Evolutionary conservation across 2,888 invertebrate genomes (phyloP), one percentile per base, ranked within the genome.

Genomic region (Brenthis daphne): DNA sequence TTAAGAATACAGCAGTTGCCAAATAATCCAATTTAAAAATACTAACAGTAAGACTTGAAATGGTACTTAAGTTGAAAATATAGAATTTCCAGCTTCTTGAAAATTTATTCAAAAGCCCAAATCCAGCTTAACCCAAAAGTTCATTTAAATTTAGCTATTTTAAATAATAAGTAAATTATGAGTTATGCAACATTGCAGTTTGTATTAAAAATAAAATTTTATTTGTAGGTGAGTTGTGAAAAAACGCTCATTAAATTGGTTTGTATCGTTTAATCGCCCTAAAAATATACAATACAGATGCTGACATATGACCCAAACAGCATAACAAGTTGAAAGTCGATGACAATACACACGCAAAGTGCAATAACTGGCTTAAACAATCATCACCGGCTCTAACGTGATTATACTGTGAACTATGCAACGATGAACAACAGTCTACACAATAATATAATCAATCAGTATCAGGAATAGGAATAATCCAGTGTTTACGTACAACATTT

Each of bases 181-280:
- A 1, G 14, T 8, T 4, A 33, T 5, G 13, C 33, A 33, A 58
- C 37, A 56, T 24, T 24, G 20, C 6, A 37, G 37, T 24, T 8
- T 1, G 20, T 2, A 0, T n/a, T n/a, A 33, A 12, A 37, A 13
- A 16, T 3, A 3, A 20, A 20, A 20, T 20, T 16, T 16, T 20
- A 48, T 37, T 2, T 20, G n/a, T 54, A 54, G 63, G 63, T 43
- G 37, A 20, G 43, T 63, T 14, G 43, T 50, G 56, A 64, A 78
- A 79, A 86, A 87, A 86, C 76, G 77, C 80, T 71, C 74, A 73
- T 67, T 75, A 58, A 72, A 79, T 82, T 81, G 79, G 82, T 87
- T 87, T 85, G 86, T 88, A 91, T 91, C 85, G 89, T 92, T 92
- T 92, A 90, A 86, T 92, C 84, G 87, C 90, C 91, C 91, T 91